phyloP scores from a whole-genome alignment of 2,797 vertebrate genomes.

The Cirrhinus mrigala region DNA sequence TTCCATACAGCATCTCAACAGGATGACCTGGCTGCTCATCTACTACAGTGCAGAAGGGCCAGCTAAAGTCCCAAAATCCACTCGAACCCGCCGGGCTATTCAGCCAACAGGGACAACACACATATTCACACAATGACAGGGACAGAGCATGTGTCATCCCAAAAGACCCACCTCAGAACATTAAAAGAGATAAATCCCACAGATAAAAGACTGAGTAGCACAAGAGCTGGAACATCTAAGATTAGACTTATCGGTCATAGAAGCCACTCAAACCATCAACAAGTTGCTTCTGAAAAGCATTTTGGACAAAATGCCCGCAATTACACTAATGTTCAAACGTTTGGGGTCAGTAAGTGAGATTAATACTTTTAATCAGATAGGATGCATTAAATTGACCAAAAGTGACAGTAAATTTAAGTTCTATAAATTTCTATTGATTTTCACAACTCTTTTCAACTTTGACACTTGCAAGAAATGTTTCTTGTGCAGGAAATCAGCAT shows the following conservation, averaged over 20 bases:
- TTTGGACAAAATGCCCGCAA: neutral
- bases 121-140: slow-evolving; percentile 18
- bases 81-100: slow-evolving; percentile 45
- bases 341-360: neutral
- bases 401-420: neutral
- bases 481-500: neutral
- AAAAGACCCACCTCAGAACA: slow-evolving; percentile 33
- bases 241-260: slow-evolving; percentile 13
- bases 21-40: slow-evolving; percentile 45
- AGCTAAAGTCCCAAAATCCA: slow-evolving; percentile 46
- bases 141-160: slow-evolving; percentile 18
- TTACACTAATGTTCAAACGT: neutral
- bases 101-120: slow-evolving; percentile 31
- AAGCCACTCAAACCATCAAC: neutral
- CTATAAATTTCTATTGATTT: neutral
- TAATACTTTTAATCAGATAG: neutral
- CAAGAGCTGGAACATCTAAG: neutral
- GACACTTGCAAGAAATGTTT: neutral
- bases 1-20: slow-evolving; percentile 45
- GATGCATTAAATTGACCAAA: neutral
- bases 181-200: slow-evolving; percentile 29
- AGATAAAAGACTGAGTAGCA: slow-evolving; percentile 16
- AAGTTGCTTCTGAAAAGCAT: neutral
- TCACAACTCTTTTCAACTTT: no score
- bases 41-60: slow-evolving; percentile 31